These are phyloP conservation scores for Agonopterix arenella DNA, from an alignment of 2,888 invertebrate species.

Conservation along the genomic window DNA sequence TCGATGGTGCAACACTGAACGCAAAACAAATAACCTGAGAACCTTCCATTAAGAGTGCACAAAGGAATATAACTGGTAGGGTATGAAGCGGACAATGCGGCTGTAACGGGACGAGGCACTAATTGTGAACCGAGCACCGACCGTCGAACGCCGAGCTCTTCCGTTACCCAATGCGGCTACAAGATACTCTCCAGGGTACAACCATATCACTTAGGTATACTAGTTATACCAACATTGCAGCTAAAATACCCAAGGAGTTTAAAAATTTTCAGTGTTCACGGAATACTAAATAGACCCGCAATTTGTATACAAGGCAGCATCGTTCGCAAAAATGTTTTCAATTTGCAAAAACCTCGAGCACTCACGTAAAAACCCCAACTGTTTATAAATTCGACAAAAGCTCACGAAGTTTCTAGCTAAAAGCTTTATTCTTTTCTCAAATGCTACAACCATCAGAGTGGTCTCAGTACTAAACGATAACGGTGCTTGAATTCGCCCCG, in stretches of 20 bases:
- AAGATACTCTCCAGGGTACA: conserved; percentile 30
- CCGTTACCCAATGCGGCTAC: conserved; percentile 44
- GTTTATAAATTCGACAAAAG: conserved; percentile 34
- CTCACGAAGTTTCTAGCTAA: conserved; percentile 19
- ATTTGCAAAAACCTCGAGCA: conserved; percentile 18
- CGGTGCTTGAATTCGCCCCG: conserved; percentile 34
- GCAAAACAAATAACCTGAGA: conserved; percentile 53
- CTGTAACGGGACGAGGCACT: conserved; percentile 67
- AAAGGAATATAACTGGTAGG: conserved; percentile 58
- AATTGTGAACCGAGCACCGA: conserved; percentile 63
- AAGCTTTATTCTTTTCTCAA: conserved; percentile 20
- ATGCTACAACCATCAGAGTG: conserved; percentile 3
- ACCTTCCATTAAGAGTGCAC: conserved; percentile 53
- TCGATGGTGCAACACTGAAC: conserved; percentile 37
- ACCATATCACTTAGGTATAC: conserved; percentile 7
- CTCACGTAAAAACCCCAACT: conserved; percentile 29
- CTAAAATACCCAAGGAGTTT: neutral
- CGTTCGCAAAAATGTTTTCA: conserved; percentile 9
- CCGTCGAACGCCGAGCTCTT: conserved; percentile 53
- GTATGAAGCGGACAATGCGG: conserved; percentile 63
- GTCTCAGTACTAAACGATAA: conserved; percentile 29
- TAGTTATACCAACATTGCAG: neutral
- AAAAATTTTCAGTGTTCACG: neutral
- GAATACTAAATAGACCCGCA: neutral
- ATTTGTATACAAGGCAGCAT: neutral